Conservation (phyloP, 1,140 invertebrate species). For the Probaryconus sp. region DNA sequence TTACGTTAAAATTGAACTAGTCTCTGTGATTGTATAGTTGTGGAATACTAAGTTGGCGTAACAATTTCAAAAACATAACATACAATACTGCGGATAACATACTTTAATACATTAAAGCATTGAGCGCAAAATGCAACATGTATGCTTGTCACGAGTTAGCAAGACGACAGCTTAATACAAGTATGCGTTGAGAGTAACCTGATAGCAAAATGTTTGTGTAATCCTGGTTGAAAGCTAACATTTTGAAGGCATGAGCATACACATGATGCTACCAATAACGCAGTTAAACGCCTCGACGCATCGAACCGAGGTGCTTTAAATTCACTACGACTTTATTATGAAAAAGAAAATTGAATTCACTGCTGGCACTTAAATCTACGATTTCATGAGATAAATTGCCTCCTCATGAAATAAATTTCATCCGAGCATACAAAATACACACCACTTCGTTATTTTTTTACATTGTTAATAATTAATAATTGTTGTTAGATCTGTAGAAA, state of each 20-base stretch:
- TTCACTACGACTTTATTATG: slow-evolving; percentile 14
- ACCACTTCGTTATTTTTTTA: too few relatives aligned
- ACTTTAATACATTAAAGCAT: slow-evolving; percentile 42
- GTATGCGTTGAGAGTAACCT: slow-evolving; percentile 47
- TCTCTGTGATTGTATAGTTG: neutral
- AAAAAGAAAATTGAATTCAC: too few relatives aligned
- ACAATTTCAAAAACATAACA: slow-evolving; percentile 29
- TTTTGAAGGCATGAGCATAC: slow-evolving; percentile 40
- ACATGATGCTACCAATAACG: slow-evolving; percentile 40
- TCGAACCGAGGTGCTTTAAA: slow-evolving; percentile 10
- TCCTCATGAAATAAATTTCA: too few relatives aligned
- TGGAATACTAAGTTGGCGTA: neutral
- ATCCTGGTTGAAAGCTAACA: slow-evolving; percentile 50
- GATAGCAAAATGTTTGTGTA: slow-evolving; percentile 57
- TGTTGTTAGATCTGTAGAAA: too few relatives aligned
- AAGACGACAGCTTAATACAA: slow-evolving; percentile 58
- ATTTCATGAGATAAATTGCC: too few relatives aligned
- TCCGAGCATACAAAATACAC: too few relatives aligned
- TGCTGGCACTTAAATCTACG: too few relatives aligned
- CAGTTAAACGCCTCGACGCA: slow-evolving; percentile 35
- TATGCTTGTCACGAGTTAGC: slow-evolving; percentile 55
- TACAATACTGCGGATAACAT: slow-evolving; percentile 33
- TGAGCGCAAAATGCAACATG: slow-evolving; percentile 42
- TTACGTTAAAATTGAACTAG: too few relatives aligned
- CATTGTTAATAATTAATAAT: too few relatives aligned